Conservation (phyloP, 2,113 vertebrate genomes). For the Trematocara zebra region DNA sequence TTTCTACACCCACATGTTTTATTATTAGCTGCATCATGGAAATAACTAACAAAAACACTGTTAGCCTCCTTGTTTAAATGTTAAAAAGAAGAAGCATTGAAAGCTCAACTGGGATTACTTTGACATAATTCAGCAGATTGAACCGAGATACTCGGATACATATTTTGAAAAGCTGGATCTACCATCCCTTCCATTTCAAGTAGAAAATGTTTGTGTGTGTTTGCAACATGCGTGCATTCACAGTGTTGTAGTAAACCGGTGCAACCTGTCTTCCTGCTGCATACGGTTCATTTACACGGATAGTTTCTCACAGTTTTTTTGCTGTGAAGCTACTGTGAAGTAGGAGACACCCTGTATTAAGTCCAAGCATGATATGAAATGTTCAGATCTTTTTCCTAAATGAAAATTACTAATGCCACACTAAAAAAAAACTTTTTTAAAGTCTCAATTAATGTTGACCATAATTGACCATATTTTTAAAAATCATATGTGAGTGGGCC, state of each 20-base stretch:
- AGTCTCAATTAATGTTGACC: too few relatives aligned
- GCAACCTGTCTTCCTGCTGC: neutral
- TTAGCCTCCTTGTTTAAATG: neutral
- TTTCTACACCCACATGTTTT: neutral
- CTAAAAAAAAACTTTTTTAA: neutral
- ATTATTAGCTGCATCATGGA: neutral
- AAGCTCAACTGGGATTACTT: neutral
- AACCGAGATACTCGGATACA: neutral
- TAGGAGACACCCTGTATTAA: neutral
- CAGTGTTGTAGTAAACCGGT: neutral
- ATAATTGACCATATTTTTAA: neutral
- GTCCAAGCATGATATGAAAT: neutral
- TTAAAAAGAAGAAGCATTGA: neutral
- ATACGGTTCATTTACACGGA: neutral
- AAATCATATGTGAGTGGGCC: too few relatives aligned
- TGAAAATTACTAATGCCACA: neutral
- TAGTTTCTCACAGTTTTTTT: neutral
- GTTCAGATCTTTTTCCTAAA: neutral
- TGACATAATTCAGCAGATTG: neutral
- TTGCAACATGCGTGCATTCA: rapidly evolving
- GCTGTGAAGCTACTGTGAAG: neutral
- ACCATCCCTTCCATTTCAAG: neutral
- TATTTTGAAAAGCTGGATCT: neutral
- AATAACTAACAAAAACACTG: neutral
- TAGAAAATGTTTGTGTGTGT: neutral